Evolutionary conservation across 1,140 invertebrate genomes (phyloP), one percentile per base, ranked within the genome.

Genomic region (Holcopasites calliopsidis): DNA sequence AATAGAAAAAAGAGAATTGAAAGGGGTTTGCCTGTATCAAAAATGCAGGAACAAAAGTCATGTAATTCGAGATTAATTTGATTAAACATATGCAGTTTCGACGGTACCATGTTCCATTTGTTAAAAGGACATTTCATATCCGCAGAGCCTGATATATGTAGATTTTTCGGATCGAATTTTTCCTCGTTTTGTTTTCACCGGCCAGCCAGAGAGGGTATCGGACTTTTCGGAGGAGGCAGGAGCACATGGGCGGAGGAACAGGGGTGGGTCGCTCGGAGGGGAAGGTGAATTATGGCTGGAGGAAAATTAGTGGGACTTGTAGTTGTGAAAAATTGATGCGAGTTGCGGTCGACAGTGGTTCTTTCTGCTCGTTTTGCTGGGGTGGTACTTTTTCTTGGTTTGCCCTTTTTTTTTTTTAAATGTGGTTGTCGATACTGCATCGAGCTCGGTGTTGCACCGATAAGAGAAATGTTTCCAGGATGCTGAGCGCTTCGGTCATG

Each of bases 221-320:
- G 60, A 64, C 50, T 72, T 65, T 72, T 61, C 35, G 68, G 55
- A 71, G 55, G 42, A 61, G 61, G 55, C 49, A 49, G 10, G 68
- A 10, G 21, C 40, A 44, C 60, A 40, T 47, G 40, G 21, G 40
- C 18, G 40, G 28, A 60, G 35, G 31, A 21, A 5, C n/a, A 16
- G 44, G 16, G 44, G 40, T 16, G 66, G 66, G 28, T 60, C 28
- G 28, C 54, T 28, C 6, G 49, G 68, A 40, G 65, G 21, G 65
- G 33, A 61, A 28, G 33, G 57, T 62, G 60, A 72, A 64, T 72
- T 72, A 64, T 52, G 47, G 44, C 47, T 18, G 44, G 44, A 16
- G 58, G 58, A 72, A 49, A 72, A 72, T 50, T 72, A 64, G 69
- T 50, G 69, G 69, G 69, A 64, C 69, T 52, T 61, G 54, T 44